Evolutionary conservation across 2,797 vertebrate genomes (phyloP), one percentile per base, ranked within the genome.

Genomic region (Adrianichthys oophorus): DNA sequence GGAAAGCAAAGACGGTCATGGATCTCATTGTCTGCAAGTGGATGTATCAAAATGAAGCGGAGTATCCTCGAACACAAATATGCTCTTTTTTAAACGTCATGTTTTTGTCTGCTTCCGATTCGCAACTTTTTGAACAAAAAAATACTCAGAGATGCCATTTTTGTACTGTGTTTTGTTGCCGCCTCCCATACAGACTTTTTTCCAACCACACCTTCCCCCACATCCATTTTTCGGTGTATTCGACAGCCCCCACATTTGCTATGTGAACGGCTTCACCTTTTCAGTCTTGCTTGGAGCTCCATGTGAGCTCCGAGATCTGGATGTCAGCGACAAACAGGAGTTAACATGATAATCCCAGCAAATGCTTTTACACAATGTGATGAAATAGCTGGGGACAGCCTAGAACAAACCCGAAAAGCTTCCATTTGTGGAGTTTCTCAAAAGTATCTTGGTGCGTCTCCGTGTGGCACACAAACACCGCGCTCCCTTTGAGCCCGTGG

Each of bases 281-380:
- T 57, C 16, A 44, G 14, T 1, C 44, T 43, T 57, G 42, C 59
- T 62, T 5, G 5, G 52, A 43, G 41, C n/a, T 60, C 19, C 45
- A 55, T 53, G 37, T 67, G 41, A 59, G 16, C 19, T 16, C 45
- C 17, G 45, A 59, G 44, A 56, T 70, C 7, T 62, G 8, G 52
- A 72, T 47, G 55, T 51, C 60, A 54, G 46, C 49, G 48, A 57
- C 44, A 62, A 59, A 59, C 49, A 61, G 59, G 23, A 57, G 29
- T 68, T 59, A 73, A 48, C 49, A 60, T 17, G 56, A 64, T 74
- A 55, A 78, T 72, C 65, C 49, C 41, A 37, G 58, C 53, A 68
- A 64, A 75, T 61, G 48, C 65, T 50, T 60, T 68, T 48, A 51
- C n/a, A 60, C 48, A 54, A 41, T 47, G 52, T 65, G 52, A 55